Base-by-base conservation (phyloP, 2,797 vertebrate species). In the Sebastes iracundus region DNA sequence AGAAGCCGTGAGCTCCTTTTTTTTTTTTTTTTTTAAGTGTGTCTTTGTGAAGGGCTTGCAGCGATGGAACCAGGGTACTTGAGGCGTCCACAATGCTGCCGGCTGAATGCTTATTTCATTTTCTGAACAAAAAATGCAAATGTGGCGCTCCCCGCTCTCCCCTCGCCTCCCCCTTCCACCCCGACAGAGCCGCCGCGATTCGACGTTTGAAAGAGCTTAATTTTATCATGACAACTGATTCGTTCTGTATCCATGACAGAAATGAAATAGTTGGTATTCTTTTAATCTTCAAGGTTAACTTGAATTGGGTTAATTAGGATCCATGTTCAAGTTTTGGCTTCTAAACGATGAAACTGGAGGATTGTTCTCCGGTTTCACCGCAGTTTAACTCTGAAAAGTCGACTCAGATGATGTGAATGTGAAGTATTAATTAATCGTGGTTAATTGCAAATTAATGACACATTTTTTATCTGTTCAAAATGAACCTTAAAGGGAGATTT, bases 21-120 rank as follows among this genome's bases (percentile, higher is more conserved):
- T 73, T 79, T 46, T 27, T 56, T 27, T n/a, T 63, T 73, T 76
- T 77, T 69, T 76, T 83, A 92, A 93, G 91, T 94, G 92, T 77
- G 93, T 88, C 93, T 95, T 95, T 95, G 93, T 95, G 90, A 92
- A 93, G 92, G 69, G 84, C 85, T 82, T 49, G 86, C 87, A 70
- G 90, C 90, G 75, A 87, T 91, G 88, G 86, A 93, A 69, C 91
- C 90, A 60, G 86, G 88, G 91, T 81, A 94, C 94, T 95, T 94
- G 92, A 95, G 93, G 82, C 20, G 25, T 88, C 86, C 91, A 92
- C 93, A 93, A 94, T 90, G 91, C 89, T 82, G 93, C 89, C 78
- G 75, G 79, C 91, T 95, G 93, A 94, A 95, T 94, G 93, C 93
- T 93, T 95, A 88, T 93, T 94, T 93, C 93, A 93, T 94, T 94